Base-by-base conservation (phyloP, 2,113 vertebrate species). In the Sciurus niger region DNA sequence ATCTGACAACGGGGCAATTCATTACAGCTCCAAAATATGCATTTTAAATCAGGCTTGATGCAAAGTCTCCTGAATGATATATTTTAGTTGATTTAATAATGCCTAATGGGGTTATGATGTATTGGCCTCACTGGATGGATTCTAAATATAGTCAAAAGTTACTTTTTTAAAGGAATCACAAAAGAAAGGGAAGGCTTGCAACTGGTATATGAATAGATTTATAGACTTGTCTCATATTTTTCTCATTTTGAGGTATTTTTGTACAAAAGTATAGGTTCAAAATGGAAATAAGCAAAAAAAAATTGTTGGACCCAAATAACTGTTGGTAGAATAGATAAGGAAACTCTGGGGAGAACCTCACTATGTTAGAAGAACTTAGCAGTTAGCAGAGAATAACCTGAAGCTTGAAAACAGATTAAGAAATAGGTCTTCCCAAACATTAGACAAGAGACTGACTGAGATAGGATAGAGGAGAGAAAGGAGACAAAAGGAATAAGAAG, bases 21-120 rank as follows among this genome's bases (percentile, higher is more conserved):
- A 88, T 96, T 89, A 95, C n/a, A 55, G 80, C 84, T 95, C 87
- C n/a, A 83, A 92, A 74, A 90, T 37, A 34, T 0, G 0, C 89
- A 22, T 96, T 92, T 97, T 89, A 96, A 65, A 95, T 97, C 30
- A 95, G 90, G 40, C 58, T 97, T 58, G 22, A 83, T 46, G 16
- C 40, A 79, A 9, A 8, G 37, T 72, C 79, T 82, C 89, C 32
- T 58, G 96, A 87, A 84, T 93, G 86, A 90, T 80, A 58, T 65
- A 86, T 95, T 93, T 97, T 90, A 89, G 94, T 89, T 96, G 77
- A 85, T 76, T 95, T 93, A 95, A 72, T 90, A 92, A 90, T 70
- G 46, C 72, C 77, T 91, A 89, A 73, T 96, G 85, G 46, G 37
- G 46, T 79, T 96, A 13, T 91, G 77, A 96, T 96, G 43, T 83